Evolutionary conservation across 2,113 vertebrate species (phyloP).

Genomic region (Chiloscyllium plagiosum): DNA sequence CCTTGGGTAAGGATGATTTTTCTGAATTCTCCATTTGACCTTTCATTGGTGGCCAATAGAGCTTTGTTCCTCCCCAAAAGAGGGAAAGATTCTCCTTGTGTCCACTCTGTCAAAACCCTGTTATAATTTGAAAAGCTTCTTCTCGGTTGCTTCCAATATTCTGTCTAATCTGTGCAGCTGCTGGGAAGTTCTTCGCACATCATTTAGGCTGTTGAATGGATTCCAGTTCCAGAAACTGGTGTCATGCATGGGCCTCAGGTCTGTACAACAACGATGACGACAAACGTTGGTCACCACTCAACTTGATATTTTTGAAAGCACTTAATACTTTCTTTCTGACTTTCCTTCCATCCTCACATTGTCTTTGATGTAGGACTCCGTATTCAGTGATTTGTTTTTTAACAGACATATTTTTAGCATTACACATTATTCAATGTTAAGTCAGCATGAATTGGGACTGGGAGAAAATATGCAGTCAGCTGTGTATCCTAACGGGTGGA

Average conservation of each 20-base stretch:
- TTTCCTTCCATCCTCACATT: neutral
- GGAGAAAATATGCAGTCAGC: neutral
- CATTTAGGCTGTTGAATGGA: too few species aligned
- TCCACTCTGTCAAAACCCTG: neutral
- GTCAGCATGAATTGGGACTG: neutral
- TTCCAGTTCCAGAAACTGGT: too few species aligned
- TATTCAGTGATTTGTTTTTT: neutral
- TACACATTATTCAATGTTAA: neutral
- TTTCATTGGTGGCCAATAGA: too few species aligned
- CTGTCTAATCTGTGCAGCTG: too few species aligned
- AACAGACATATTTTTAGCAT: neutral
- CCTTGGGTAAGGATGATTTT: too few species aligned
- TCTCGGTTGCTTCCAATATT: too few species aligned
- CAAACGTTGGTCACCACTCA: too few species aligned
- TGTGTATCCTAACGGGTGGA: neutral
- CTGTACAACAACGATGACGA: too few species aligned
- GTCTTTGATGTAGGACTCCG: neutral
- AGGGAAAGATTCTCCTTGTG: neutral
- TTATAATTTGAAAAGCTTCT: neutral
- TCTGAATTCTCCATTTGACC: too few species aligned
- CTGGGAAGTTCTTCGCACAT: too few species aligned
- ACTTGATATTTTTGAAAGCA: neutral
- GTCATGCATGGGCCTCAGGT: too few species aligned
- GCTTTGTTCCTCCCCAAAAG: too few species aligned
- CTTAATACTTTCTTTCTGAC: neutral